These are phyloP conservation scores for Drosophila tsacasi DNA, from an alignment of 1,140 invertebrate genomes.

Conservation along the genomic window DNA sequence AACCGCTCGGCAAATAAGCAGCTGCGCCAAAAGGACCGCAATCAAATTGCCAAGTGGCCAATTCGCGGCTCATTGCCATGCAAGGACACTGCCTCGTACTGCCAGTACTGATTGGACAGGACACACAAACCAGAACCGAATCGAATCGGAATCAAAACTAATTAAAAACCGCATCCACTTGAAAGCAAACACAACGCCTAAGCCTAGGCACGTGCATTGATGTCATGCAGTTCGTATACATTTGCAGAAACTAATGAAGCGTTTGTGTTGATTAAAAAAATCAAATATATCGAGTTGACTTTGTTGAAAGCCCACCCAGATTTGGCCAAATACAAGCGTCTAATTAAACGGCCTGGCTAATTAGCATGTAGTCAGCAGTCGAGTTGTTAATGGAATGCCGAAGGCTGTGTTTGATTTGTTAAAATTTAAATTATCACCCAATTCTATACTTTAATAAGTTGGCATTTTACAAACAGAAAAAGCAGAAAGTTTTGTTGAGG, in stretches of 20 bases:
- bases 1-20: conserved; percentile 46
- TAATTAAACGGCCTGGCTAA: conserved; percentile 52
- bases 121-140: background rate
- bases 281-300: background rate
- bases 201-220: conserved; percentile 14
- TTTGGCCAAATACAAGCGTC: conserved; percentile 39
- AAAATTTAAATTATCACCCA: background rate
- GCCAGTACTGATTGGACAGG: conserved; percentile 41
- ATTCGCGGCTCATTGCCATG: conserved; percentile 62
- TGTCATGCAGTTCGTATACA: background rate
- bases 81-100: conserved; percentile 32
- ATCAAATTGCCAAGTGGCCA: conserved; percentile 54
- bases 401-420: conserved; percentile 2
- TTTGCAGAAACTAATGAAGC: conserved; percentile 31
- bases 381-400: conserved; percentile 13
- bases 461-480: background rate
- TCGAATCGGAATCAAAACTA: conserved; percentile 62
- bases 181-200: conserved; percentile 17
- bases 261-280: conserved; percentile 44
- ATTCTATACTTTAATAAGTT: background rate
- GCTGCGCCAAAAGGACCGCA: conserved; percentile 60
- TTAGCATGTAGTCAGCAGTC: conserved; percentile 50
- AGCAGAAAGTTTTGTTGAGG: too few relatives aligned
- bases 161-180: conserved; percentile 60
- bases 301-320: conserved; percentile 27